Evolutionary conservation across 2,888 invertebrate genomes (phyloP), one percentile per base, ranked within the genome.

Genomic region (Standfussiana lucernea): DNA sequence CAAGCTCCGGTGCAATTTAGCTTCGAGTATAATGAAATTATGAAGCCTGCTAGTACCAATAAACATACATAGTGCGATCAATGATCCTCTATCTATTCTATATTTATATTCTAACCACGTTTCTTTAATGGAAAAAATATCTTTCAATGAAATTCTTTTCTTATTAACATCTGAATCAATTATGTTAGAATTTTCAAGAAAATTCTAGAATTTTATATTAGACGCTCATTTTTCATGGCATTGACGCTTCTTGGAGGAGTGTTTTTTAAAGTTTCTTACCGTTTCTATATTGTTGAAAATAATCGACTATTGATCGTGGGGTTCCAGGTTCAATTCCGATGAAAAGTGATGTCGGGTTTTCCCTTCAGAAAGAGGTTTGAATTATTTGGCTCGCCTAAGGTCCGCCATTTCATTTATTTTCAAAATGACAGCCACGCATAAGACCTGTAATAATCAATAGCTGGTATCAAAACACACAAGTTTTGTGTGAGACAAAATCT

Each of bases 51-150:
- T 32, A n/a, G 11, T 77, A n/a, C 28, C n/a, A 40, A 64, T 64
- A 64, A 64, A 18, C n/a, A 45, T 32, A 65, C 67, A 66, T 42
- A 67, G 35, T n/a, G 18, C 42, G 21, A 42, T 42, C 72, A 56
- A 42, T 72, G 59, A 64, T 40, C 32, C 37, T 65, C 47, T 37
- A 40, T 37, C 28, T 40, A 13, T 28, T 62, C 5, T 40, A 24
- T 10, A 47, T 53, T 64, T 73, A 73, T 64, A 78, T 73, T 80
- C n/a, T 64, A 37, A 73, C 72, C 81, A 73, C 21, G n/a, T 64
- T 28, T 35, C 45, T 18, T 10, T 53, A 32, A 56, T 81, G 32
- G 15, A 64, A 73, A 56, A 72, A 53, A 72, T 53, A 15, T 40
- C 32, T 37, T 72, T 35, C 45, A 45, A 62, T 72, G 21, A 37